Conservation (phyloP, 1,140 invertebrate genomes). For the Pygmarrhopalites habei region DNA sequence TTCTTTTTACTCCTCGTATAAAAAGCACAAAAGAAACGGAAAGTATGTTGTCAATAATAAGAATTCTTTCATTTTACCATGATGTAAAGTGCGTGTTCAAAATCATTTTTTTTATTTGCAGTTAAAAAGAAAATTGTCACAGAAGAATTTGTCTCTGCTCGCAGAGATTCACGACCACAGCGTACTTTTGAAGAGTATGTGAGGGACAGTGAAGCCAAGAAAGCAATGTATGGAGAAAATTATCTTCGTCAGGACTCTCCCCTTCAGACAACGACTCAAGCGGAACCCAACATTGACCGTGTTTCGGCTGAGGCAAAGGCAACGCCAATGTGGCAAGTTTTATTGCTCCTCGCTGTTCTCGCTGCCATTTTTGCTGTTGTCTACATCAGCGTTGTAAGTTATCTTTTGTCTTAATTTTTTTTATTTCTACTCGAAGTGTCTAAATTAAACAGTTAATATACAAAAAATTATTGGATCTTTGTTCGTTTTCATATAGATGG, state of each 20-base stretch:
- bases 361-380: not conserved
- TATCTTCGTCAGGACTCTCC: conserved; percentile 3
- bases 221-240: not conserved
- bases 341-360: not conserved
- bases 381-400: not conserved
- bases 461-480: no score
- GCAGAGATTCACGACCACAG: not conserved
- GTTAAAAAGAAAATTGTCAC: no score
- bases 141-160: not conserved
- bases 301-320: not conserved
- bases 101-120: no score
- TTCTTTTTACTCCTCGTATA: not conserved
- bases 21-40: no score
- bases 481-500: not conserved
- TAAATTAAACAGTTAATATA: no score
- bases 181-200: conserved; percentile 8
- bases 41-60: no score
- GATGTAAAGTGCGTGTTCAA: no score
- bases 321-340: not conserved
- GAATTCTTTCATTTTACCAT: no score
- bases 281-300: not conserved
- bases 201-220: not conserved
- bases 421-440: not conserved
- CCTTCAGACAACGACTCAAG: no score
- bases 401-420: not conserved